Conservation (phyloP, 2,113 vertebrate genomes). For the Anhinga rufa region DNA sequence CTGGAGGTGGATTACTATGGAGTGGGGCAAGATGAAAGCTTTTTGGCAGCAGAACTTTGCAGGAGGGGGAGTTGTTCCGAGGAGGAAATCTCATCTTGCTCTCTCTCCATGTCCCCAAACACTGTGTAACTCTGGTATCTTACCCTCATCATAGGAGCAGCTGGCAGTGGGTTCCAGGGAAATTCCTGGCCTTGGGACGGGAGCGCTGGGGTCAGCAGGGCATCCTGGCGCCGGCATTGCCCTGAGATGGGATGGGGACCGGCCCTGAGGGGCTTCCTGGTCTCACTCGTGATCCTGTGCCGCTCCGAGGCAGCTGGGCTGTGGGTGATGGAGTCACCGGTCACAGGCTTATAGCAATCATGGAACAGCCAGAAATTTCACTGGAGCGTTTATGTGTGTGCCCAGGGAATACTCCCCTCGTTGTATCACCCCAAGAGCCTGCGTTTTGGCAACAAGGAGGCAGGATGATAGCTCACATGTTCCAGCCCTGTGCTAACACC, state of each 20-base stretch:
- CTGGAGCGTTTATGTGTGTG: background rate
- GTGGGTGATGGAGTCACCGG: background rate
- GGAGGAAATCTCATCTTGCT: background rate
- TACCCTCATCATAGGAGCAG: background rate
- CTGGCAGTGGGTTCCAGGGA: background rate
- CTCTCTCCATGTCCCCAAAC: background rate
- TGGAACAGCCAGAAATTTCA: background rate
- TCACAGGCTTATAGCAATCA: fast-evolving
- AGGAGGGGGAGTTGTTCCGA: background rate
- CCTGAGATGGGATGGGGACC: fast-evolving
- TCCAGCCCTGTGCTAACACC: fast-evolving
- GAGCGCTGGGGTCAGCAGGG: background rate
- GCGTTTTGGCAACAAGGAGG: background rate
- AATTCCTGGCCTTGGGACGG: background rate
- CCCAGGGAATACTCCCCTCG: background rate
- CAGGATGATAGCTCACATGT: background rate
- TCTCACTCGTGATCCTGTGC: background rate
- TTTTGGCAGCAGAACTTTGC: background rate
- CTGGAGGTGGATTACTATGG: background rate
- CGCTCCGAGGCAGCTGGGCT: background rate
- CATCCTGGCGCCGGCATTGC: background rate
- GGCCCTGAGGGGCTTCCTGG: background rate
- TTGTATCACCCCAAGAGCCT: background rate
- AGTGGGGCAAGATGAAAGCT: background rate
- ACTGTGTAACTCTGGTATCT: background rate